phyloP scores from a whole-genome alignment of 1,140 invertebrate species.

The Onthophagus taurus region DNA sequence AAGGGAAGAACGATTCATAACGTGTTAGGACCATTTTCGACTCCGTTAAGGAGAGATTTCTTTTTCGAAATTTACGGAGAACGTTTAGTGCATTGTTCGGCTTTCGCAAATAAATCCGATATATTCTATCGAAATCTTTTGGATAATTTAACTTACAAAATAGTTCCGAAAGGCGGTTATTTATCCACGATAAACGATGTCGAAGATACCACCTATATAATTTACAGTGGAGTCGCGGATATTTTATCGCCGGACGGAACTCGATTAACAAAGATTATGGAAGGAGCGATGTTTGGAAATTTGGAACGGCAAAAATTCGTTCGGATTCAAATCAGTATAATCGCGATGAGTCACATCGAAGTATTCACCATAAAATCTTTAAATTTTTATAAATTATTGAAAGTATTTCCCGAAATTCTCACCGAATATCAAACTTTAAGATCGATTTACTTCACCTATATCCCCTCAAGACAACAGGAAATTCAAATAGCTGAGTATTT shows the following conservation, averaged over 20 bases:
- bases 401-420: too few species aligned
- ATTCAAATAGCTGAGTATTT: neutral
- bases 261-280: neutral
- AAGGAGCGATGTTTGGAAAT: constrained; percentile 10
- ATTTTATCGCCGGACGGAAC: constrained; percentile 8
- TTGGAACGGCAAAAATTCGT: neutral
- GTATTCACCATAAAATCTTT: neutral
- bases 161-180: constrained; percentile 8
- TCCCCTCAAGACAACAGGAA: neutral
- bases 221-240: constrained; percentile 3
- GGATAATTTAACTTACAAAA: neutral
- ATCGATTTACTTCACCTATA: constrained; percentile 1
- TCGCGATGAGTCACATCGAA: constrained; percentile 1
- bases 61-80: constrained; percentile 4
- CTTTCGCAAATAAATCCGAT: constrained; percentile 1
- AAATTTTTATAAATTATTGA: neutral
- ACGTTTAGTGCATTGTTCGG: neutral
- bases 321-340: neutral
- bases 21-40: constrained; percentile 1
- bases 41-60: neutral
- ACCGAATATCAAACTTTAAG: constrained; percentile 5
- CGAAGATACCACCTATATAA: neutral
- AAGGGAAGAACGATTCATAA: constrained; percentile 5
- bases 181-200: constrained; percentile 6
- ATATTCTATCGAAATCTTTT: constrained; percentile 3